phyloP scores from a whole-genome alignment of 2,797 vertebrate species.

The Malurus splendens region DNA sequence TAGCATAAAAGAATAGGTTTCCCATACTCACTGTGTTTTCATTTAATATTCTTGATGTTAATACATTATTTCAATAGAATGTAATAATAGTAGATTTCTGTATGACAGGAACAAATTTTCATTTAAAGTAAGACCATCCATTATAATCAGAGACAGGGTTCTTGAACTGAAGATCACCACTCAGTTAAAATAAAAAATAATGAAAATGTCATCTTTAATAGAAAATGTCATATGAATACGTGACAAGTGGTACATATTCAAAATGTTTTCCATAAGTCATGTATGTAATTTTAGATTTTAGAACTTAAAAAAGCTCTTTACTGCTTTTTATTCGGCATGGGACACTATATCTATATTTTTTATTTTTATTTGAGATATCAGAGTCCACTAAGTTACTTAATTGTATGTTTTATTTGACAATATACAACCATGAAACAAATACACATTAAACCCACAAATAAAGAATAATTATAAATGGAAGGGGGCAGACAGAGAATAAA shows the following conservation, averaged over 20 bases:
- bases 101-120: conserved; percentile 67
- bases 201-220: conserved; percentile 58
- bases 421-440: neutral
- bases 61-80: conserved; percentile 63
- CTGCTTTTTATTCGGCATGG: neutral
- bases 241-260: conserved; percentile 19
- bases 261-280: neutral
- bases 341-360: conserved; percentile 9
- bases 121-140: conserved; percentile 61
- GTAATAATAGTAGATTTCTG: conserved; percentile 59
- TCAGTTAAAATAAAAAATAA: conserved; percentile 71
- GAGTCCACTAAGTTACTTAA: neutral
- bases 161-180: conserved; percentile 64
- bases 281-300: conserved; percentile 12
- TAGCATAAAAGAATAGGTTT: neutral
- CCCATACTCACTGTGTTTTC: conserved; percentile 23
- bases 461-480: neutral
- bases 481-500: neutral
- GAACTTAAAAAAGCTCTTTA: neutral
- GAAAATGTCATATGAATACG: conserved; percentile 57
- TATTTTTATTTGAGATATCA: neutral
- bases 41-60: conserved; percentile 62
- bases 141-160: conserved; percentile 62
- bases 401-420: neutral
- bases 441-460: neutral